phyloP scores from a whole-genome alignment of 2,113 vertebrate genomes.

The Rhineura floridana region DNA sequence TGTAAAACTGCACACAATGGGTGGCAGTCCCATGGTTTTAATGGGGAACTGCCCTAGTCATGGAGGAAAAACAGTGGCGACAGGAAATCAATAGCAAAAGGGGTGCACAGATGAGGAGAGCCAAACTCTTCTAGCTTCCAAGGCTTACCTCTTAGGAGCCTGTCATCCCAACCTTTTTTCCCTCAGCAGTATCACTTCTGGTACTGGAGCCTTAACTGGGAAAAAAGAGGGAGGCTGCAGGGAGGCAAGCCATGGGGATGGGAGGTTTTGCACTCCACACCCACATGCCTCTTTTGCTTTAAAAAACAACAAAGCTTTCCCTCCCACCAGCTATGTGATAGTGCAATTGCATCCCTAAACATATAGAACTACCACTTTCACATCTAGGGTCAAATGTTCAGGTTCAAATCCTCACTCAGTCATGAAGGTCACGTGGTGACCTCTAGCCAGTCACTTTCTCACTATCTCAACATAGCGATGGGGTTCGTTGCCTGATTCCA shows the following conservation, averaged over 20 bases:
- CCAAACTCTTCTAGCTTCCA: too few relatives aligned
- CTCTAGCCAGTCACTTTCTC: too few relatives aligned
- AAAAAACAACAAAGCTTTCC: background rate
- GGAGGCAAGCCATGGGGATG: background rate
- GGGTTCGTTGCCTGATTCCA: too few relatives aligned
- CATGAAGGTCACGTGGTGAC: too few relatives aligned
- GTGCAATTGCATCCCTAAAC: background rate
- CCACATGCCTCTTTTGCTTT: background rate
- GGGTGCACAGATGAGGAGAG: background rate
- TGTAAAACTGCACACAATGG: too few relatives aligned
- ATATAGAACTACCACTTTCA: background rate
- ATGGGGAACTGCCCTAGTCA: too few relatives aligned
- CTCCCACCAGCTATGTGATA: background rate
- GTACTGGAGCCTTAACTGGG: background rate
- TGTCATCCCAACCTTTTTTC: background rate
- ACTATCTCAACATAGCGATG: too few relatives aligned
- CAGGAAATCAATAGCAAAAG: too few relatives aligned
- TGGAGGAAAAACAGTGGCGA: too few relatives aligned
- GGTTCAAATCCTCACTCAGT: too few relatives aligned
- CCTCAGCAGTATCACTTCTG: background rate
- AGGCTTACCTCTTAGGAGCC: background rate
- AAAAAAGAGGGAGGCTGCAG: background rate
- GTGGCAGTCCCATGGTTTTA: too few relatives aligned
- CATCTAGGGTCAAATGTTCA: too few relatives aligned
- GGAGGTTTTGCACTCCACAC: background rate